These are phyloP conservation scores for Zapornia atra DNA, from an alignment of 2,113 vertebrate genomes.

Conservation along the genomic window DNA sequence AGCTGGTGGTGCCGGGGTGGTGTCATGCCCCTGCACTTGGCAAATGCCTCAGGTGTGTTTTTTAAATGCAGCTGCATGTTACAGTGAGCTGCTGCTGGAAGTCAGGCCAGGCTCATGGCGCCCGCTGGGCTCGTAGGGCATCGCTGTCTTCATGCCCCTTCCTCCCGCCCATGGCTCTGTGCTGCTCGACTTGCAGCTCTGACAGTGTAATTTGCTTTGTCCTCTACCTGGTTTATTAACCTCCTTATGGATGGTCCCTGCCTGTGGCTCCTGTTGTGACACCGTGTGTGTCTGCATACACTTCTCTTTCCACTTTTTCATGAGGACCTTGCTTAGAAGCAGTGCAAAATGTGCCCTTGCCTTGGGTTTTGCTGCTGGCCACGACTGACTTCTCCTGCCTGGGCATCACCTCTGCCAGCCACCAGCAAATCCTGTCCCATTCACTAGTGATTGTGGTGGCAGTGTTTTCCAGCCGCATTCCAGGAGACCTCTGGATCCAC, in stretches of 20 bases:
- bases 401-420: neutral
- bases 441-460: neutral
- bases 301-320: neutral
- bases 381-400: neutral
- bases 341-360: neutral
- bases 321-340: neutral
- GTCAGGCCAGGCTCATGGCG: neutral
- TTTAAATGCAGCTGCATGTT: neutral
- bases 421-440: neutral
- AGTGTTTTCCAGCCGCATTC: neutral
- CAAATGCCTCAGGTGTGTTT: neutral
- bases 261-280: neutral
- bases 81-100: neutral
- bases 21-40: neutral
- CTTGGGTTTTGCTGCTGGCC: neutral
- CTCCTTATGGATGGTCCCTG: neutral
- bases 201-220: neutral
- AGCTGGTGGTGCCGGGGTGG: neutral
- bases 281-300: accelerated
- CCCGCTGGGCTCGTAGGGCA: neutral
- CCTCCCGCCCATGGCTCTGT: neutral
- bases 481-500: neutral
- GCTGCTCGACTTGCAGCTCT: neutral
- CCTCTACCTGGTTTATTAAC: neutral
- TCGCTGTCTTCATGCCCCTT: neutral